Evolutionary conservation across 2,888 invertebrate genomes (phyloP), one percentile per base, ranked within the genome.

Genomic region (Drosophila testacea): DNA sequence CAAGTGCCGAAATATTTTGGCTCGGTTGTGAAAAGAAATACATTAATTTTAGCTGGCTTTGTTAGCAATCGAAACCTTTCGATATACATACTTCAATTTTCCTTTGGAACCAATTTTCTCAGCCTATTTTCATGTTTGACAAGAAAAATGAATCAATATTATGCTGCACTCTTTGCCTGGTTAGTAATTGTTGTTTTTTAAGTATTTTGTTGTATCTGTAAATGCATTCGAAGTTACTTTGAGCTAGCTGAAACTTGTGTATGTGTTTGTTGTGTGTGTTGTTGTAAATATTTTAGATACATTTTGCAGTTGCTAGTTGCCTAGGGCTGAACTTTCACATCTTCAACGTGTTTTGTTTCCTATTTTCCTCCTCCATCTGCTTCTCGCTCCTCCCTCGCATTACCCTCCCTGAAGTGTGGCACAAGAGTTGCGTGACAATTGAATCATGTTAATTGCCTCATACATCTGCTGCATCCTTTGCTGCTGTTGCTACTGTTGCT

Each of bases 371-470:
- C 59, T 54, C 46, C 59, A 32, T 32, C 46, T 44, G 38, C 36
- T 51, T 63, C 62, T 63, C 59, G 48, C 52, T 63, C 75, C 42
- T 6, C 32, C 30, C 30, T 30, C 30, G 51, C 57, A 52, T 55
- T 63, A 47, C 55, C 65, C 62, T 78, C 79, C 89, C 85, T 84
- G 82, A 78, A 82, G 73, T 87, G 85, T 85, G 89, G 85, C 85
- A 85, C 85, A 84, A 85, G 80, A 84, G 79, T 84, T 84, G 82
- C 82, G 67, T 74, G 85, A 68, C 89, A 87, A 86, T 87, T 89
- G 82, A 86, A 86, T 86, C 85, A 86, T 86, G 85, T 86, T 86
- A 84, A 84, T 88, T 84, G 83, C 81, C 83, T 76, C 68, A 74
- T 88, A 62, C 88, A 70, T 88, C 77, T 88, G 68, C 79, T 54